Conservation (phyloP, 2,797 vertebrate species). For the Sebastes flavidus region DNA sequence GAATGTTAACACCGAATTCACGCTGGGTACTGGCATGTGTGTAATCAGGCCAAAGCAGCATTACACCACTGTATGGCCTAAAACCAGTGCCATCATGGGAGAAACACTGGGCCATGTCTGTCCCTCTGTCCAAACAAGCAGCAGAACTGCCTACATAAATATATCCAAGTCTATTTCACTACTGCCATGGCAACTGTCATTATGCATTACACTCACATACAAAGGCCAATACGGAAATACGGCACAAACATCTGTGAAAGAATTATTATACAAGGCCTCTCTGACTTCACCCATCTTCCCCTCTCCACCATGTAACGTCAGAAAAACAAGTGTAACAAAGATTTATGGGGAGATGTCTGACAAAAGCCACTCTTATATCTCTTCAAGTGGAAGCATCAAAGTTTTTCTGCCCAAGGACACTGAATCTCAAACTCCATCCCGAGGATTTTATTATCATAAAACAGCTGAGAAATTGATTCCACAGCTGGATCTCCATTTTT, state of each 20-base stretch:
- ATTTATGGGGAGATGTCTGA: not conserved
- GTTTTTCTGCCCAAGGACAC: not conserved
- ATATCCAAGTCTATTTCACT: constrained; percentile 3
- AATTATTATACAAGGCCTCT: not conserved
- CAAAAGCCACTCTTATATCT: not conserved
- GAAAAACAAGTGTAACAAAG: constrained; percentile 8
- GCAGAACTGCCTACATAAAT: not conserved
- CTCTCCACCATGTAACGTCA: not conserved
- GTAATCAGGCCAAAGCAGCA: constrained; percentile 5
- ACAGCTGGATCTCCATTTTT: not conserved
- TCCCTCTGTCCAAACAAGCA: constrained; percentile 9
- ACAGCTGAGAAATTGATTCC: not conserved
- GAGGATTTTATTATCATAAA: constrained; percentile 7
- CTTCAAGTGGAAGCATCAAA: not conserved
- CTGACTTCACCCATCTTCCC: not conserved
- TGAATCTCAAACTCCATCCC: not conserved
- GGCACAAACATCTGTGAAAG: not conserved
- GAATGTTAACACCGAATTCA: not conserved
- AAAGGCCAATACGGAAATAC: not conserved
- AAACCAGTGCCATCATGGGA: not conserved
- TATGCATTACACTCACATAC: not conserved
- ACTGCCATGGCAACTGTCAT: not conserved
- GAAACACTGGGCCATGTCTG: not conserved
- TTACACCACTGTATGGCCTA: not conserved
- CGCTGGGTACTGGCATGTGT: not conserved